Base-by-base conservation (phyloP, 1,140 invertebrate species). In the Scaptomyza graminum region DNA sequence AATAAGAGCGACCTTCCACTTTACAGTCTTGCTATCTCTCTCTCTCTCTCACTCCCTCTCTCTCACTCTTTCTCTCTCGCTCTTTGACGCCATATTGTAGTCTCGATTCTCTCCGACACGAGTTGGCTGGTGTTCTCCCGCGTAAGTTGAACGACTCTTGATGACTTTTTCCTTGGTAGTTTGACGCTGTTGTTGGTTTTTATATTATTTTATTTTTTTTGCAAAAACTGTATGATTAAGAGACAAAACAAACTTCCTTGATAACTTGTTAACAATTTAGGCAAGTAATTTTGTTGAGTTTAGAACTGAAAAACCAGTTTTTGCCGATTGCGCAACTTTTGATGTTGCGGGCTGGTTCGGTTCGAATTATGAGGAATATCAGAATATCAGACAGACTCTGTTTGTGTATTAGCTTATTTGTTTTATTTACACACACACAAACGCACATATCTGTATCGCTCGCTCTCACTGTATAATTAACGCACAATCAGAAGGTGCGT, bases 401-500 rank as follows among this genome's bases (percentile, higher is more conserved):
- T 68, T 55, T 71, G 12, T 41, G 37, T 41, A 22, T 47, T 59
- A 13, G 68, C 68, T 51, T 87, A 54, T 77, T 64, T 61, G 66
- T 61, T 75, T 62, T 81, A 74, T 71, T 60, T 41, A 44, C 60
- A 5, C 63, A 72, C 63, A 59, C 55, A 63, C 46, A 59, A 41
- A 25, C 49, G 52, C 73, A 69, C 74, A 47, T 66, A 16, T 61
- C 15, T 60, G 25, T 54, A 61, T 55, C 28, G 56, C 25, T 65
- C 64, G 69, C 78, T 76, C 77, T 76, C 79, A 73, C 61, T 46
- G 78, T 88, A 87, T 87, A 82, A 87, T 87, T 87, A 87, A 87
- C 82, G 82, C 83, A 88, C 83, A 87, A 87, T 87, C 83, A 82
- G 82, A 72, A 87, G 82, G 82, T 87, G 82, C 82, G 82, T 87